A percentile compares a stretch with the other conserved stretches of the same genome.
phyloP scores from a whole-genome alignment of 1,140 invertebrate species.

The Philopotamus ludificatus region DNA sequence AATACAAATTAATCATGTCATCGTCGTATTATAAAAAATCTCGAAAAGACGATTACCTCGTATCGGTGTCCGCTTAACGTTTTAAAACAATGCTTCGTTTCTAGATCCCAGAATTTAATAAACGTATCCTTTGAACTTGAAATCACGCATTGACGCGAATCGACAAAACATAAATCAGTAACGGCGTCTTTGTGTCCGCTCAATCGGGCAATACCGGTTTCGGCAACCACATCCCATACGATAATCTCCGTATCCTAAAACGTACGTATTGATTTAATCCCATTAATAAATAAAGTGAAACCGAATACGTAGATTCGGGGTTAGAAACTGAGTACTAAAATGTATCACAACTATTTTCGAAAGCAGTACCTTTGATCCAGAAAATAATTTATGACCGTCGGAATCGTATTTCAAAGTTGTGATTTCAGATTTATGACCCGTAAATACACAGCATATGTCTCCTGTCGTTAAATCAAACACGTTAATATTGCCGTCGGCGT shows the following conservation, averaged over 20 bases:
- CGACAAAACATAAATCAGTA: slow-evolving; percentile 85
- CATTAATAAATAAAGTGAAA: background rate
- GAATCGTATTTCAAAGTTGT: slow-evolving; percentile 80
- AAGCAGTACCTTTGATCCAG: slow-evolving; percentile 76
- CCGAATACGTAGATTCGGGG: slow-evolving; percentile 10
- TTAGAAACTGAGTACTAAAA: background rate
- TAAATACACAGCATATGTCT: slow-evolving; percentile 75
- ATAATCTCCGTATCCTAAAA: slow-evolving; percentile 88
- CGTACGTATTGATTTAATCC: background rate
- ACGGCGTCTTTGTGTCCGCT: slow-evolving; percentile 90
- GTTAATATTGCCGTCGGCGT: slow-evolving; percentile 84
- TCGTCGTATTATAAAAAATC: background rate
- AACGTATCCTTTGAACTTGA: slow-evolving; percentile 92
- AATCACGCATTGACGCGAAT: slow-evolving; percentile 73
- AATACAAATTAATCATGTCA: slow-evolving; percentile 15
- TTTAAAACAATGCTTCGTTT: slow-evolving; percentile 93
- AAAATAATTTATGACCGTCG: slow-evolving; percentile 77
- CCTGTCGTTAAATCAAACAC: slow-evolving; percentile 73
- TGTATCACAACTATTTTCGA: background rate
- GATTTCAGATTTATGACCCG: slow-evolving; percentile 85
- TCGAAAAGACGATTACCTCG: slow-evolving; percentile 55
- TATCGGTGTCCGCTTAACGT: slow-evolving; percentile 81
- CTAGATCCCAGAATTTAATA: slow-evolving; percentile 97
- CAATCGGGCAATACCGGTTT: slow-evolving; percentile 84
- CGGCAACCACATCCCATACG: slow-evolving; percentile 91